phyloP scores from a whole-genome alignment of 2,888 invertebrate species.

The Tortricodes alternella region DNA sequence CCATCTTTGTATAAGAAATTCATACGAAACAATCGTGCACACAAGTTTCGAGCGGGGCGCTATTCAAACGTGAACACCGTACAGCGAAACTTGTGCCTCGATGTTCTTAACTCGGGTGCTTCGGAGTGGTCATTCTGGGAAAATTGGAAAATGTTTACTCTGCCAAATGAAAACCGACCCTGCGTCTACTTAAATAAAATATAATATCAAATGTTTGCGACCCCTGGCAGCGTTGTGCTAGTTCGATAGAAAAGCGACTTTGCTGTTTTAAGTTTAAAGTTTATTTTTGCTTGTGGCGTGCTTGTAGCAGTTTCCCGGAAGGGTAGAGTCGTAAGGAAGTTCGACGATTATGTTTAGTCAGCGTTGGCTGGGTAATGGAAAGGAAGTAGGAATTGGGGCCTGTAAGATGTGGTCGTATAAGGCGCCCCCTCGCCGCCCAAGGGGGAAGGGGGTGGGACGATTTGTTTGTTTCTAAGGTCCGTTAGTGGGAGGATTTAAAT shows the following conservation, averaged over 20 bases:
- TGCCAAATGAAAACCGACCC: slow-evolving; percentile 38
- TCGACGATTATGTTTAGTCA: slow-evolving; percentile 82
- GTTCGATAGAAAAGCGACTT: slow-evolving; percentile 42
- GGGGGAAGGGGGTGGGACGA: slow-evolving; percentile 53
- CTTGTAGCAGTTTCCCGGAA: slow-evolving; percentile 68
- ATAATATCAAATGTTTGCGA: slow-evolving; percentile 18
- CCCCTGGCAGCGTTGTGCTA: slow-evolving; percentile 32
- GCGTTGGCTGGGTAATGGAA: slow-evolving; percentile 77
- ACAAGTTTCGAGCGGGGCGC: slow-evolving; percentile 77
- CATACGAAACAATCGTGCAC: slow-evolving; percentile 68
- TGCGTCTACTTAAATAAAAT: slow-evolving; percentile 22
- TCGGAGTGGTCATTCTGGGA: slow-evolving; percentile 72
- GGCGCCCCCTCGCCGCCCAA: slow-evolving; percentile 53
- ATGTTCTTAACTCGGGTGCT: slow-evolving; percentile 80
- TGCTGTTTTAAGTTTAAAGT: slow-evolving; percentile 51
- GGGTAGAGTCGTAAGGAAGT: slow-evolving; percentile 83
- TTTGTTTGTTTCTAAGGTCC: slow-evolving; percentile 80
- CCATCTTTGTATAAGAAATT: slow-evolving; percentile 80
- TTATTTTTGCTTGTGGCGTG: slow-evolving; percentile 48
- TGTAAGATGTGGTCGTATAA: slow-evolving; percentile 81
- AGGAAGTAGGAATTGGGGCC: slow-evolving; percentile 82
- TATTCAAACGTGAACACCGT: slow-evolving; percentile 75
- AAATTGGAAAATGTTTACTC: slow-evolving; percentile 68
- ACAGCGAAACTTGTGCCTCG: slow-evolving; percentile 76
- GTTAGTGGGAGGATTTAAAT: slow-evolving; percentile 75